These are phyloP conservation scores for Adelges cooleyi DNA, from an alignment of 1,140 invertebrate genomes.

Conservation along the genomic window DNA sequence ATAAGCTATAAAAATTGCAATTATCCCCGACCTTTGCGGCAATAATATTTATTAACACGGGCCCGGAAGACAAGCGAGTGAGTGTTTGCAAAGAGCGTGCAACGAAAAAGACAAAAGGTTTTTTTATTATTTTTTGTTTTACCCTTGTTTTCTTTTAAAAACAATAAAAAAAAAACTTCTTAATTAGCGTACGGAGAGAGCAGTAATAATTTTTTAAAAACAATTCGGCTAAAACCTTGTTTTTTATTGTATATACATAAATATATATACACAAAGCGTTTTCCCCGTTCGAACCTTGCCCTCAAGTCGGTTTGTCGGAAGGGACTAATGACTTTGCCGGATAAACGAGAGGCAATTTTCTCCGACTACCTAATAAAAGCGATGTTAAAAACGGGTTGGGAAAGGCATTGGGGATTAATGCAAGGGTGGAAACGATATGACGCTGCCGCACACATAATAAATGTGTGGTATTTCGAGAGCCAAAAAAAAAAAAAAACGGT, in stretches of 20 bases:
- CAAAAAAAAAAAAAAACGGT: no score
- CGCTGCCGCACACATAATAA: not conserved
- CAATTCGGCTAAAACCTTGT: slow-evolving; percentile 12
- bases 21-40: not conserved
- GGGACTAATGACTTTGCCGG: slow-evolving; percentile 1
- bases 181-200: slow-evolving; percentile 3
- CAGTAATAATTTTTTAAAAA: slow-evolving; percentile 15
- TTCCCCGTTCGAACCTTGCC: not conserved
- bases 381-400: not conserved
- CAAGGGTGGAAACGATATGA: not conserved
- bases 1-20: not conserved
- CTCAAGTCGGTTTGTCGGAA: not conserved
- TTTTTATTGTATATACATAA: not conserved
- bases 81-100: not conserved
- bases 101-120: not conserved
- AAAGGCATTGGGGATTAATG: not conserved
- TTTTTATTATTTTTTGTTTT: not conserved
- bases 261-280: no score
- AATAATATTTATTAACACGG: not conserved
- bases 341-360: slow-evolving; percentile 14
- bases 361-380: not conserved
- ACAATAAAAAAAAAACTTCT: not conserved
- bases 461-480: no score
- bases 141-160: not conserved
- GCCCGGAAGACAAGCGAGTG: not conserved